Conservation (phyloP, 2,888 invertebrate genomes). For the Didymodactylos carnosus region DNA sequence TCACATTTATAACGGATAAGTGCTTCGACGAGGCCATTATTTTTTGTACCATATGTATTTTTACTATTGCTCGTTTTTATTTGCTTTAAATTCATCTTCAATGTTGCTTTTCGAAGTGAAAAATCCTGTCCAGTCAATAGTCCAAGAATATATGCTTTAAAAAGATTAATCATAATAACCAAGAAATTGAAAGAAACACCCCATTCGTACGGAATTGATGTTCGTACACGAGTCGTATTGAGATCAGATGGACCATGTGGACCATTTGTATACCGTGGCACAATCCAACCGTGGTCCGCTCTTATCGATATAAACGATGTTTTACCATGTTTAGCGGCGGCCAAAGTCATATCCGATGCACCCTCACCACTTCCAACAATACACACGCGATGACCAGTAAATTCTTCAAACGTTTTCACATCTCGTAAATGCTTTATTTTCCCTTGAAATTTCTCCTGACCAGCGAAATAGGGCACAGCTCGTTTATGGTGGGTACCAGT, state of each 20-base stretch:
- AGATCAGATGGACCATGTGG: background rate
- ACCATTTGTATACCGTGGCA: background rate
- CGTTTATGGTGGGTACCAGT: background rate
- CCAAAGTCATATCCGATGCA: background rate
- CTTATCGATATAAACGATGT: background rate
- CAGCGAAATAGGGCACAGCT: background rate
- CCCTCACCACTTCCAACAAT: background rate
- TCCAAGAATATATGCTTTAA: background rate
- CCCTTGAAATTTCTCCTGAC: background rate
- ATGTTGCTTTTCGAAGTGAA: background rate
- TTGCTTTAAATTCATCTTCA: background rate
- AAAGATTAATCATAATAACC: background rate
- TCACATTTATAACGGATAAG: background rate
- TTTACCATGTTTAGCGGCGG: background rate
- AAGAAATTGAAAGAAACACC: background rate
- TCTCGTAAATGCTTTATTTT: background rate
- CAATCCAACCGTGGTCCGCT: background rate
- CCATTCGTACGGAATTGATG: background rate
- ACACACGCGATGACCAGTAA: background rate
- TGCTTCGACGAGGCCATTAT: background rate
- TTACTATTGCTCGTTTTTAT: background rate
- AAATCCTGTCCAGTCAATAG: background rate
- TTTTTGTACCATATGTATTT: background rate
- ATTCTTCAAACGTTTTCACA: background rate
- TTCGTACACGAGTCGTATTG: background rate